Evolutionary conservation across 2,888 invertebrate species (phyloP).

Genomic region (Fragum whitleyi): DNA sequence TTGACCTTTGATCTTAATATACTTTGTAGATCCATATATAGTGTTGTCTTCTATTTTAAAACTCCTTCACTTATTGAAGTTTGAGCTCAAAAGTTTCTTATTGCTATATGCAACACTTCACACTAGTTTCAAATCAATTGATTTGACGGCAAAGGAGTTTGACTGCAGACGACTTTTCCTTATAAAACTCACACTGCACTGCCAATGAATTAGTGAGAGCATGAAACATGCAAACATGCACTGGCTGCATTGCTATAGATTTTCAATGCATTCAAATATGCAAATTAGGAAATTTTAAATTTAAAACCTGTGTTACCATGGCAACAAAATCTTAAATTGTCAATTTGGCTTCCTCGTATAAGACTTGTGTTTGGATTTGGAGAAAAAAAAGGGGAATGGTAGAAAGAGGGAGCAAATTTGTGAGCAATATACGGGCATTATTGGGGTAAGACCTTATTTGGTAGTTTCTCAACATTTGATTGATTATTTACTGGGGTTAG

Average conservation of each 20-base stretch:
- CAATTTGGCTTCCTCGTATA: slow-evolving; percentile 32
- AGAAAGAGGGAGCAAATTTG: slow-evolving; percentile 26
- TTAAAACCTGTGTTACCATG: slow-evolving; percentile 64
- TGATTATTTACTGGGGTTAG: no score
- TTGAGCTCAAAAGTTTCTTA: no score
- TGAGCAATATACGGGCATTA: slow-evolving; percentile 48
- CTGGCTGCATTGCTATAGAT: slow-evolving; percentile 53
- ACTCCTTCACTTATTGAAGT: no score
- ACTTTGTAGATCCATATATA: no score
- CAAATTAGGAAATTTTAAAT: slow-evolving; percentile 66
- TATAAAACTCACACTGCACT: not conserved
- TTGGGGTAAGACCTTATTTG: slow-evolving; percentile 40
- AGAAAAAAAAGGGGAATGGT: slow-evolving; percentile 29
- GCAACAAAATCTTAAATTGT: slow-evolving; percentile 58
- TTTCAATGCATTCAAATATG: slow-evolving; percentile 62
- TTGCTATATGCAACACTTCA: not conserved
- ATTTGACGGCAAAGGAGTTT: not conserved
- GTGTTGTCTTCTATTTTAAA: no score
- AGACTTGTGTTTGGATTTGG: slow-evolving; percentile 13
- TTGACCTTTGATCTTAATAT: no score
- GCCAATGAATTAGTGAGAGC: slow-evolving; percentile 2
- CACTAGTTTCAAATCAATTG: not conserved
- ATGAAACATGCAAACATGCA: slow-evolving; percentile 43
- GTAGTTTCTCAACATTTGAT: not conserved
- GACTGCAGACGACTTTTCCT: slow-evolving; percentile 3